These are phyloP conservation scores for Eumerus sabulonum DNA, from an alignment of 2,888 invertebrate species.

Conservation along the genomic window DNA sequence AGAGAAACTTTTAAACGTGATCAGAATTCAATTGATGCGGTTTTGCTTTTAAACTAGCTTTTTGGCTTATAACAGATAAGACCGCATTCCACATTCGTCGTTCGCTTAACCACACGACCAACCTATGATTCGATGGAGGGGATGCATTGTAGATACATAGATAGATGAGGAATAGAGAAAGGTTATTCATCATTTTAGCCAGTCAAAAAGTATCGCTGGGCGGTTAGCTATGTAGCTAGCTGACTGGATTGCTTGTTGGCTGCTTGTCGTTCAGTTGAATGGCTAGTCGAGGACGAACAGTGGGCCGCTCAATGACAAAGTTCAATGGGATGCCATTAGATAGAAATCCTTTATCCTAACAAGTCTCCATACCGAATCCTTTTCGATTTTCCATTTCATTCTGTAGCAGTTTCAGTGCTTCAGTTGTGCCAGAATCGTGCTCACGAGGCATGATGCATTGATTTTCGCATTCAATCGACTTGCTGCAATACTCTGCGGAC, in stretches of 20 bases:
- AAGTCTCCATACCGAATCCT: not conserved
- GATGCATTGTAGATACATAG: too few relatives aligned
- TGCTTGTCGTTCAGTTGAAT: too few relatives aligned
- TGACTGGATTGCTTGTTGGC: conserved; percentile 20
- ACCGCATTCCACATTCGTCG: conserved; percentile 62
- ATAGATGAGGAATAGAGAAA: conserved; percentile 16
- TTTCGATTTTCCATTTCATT: not conserved
- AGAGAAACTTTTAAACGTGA: conserved; percentile 69
- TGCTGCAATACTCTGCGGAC: conserved; percentile 28
- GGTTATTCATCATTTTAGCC: conserved; percentile 66
- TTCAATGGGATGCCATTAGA: conserved; percentile 64
- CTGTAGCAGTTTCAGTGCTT: too few relatives aligned
- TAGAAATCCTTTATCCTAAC: conserved; percentile 50
- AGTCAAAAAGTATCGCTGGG: conserved; percentile 48
- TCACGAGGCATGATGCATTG: conserved; percentile 56
- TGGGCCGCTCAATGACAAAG: conserved; percentile 34
- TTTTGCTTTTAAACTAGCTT: conserved; percentile 68
- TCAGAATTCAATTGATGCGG: conserved; percentile 69
- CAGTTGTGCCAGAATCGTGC: not conserved
- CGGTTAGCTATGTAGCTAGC: not conserved
- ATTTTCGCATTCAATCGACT: conserved; percentile 56
- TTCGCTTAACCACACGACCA: conserved; percentile 26
- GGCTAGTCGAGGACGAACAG: not conserved
- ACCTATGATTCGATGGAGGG: not conserved
- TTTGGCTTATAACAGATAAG: conserved; percentile 66